Percentiles rank a stretch among this genome's conserved stretches.
These are phyloP conservation scores for Triplophysa tibetana DNA, from an alignment of 2,113 vertebrate genomes.

Conservation along the genomic window DNA sequence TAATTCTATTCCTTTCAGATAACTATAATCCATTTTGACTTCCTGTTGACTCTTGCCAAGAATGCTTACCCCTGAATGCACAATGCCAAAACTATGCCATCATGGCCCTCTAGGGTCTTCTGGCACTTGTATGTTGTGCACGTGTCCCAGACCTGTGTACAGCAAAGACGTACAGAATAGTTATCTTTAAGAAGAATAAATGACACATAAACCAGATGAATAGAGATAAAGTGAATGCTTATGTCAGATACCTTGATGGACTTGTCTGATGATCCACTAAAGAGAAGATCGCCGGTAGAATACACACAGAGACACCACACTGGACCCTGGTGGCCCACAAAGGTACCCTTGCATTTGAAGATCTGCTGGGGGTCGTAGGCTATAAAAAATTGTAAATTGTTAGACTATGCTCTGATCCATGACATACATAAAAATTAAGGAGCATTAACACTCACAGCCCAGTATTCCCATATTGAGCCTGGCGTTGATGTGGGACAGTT, in stretches of 20 bases:
- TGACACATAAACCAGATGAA: not conserved
- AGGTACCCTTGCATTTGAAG: constrained; percentile 99
- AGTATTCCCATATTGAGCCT: constrained; percentile 98
- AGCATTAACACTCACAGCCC: constrained; percentile 86
- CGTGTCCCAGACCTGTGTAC: constrained; percentile 93
- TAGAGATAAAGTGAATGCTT: not conserved
- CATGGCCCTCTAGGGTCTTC: constrained; percentile 97
- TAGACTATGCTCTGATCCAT: not conserved
- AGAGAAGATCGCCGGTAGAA: constrained; percentile 96
- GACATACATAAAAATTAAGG: not conserved
- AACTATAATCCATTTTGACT: no score
- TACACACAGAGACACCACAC: constrained; percentile 99
- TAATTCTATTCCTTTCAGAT: no score
- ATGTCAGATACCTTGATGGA: constrained; percentile 88
- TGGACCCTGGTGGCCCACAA: constrained; percentile 96
- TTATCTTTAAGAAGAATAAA: not conserved
- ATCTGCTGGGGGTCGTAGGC: constrained; percentile 99
- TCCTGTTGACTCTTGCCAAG: no score
- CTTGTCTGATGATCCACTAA: constrained; percentile 98
- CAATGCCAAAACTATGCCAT: constrained; percentile 95
- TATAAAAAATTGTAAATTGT: constrained; percentile 57
- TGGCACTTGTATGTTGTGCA: constrained; percentile 99
- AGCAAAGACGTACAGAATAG: constrained; percentile 45
- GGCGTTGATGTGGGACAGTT: constrained; percentile 96
- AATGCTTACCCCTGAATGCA: constrained; percentile 94